These are phyloP conservation scores for Cnemophilus loriae DNA, from an alignment of 2,113 vertebrate genomes.

Conservation along the genomic window DNA sequence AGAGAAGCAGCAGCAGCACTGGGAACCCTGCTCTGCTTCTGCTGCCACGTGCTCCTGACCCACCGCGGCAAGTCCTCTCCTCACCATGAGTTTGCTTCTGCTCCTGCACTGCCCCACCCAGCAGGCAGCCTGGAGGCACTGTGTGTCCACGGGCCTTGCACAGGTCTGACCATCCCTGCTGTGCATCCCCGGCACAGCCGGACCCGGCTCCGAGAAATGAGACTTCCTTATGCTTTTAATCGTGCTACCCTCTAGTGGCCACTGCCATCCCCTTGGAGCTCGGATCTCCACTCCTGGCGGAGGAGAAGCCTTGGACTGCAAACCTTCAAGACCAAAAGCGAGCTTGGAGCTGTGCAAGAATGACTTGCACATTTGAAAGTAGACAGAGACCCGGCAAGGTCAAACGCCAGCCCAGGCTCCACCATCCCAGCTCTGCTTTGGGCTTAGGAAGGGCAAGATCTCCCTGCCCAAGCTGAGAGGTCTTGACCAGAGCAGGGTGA, in stretches of 20 bases:
- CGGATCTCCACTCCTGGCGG: background rate
- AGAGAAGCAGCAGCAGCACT: background rate
- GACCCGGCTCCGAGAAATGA: fast-evolving
- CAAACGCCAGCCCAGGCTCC: background rate
- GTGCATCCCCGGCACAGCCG: background rate
- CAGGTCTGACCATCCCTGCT: background rate
- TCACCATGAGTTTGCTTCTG: background rate
- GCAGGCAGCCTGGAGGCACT: background rate
- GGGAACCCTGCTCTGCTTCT: background rate
- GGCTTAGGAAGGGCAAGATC: background rate
- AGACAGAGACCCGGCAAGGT: background rate
- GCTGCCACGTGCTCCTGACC: background rate
- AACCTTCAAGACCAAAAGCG: background rate
- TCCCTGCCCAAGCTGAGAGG: background rate
- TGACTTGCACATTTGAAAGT: background rate
- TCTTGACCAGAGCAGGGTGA: background rate
- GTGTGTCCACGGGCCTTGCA: background rate
- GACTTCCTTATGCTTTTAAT: slow-evolving; percentile 44
- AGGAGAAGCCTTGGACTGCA: background rate
- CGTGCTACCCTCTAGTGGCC: slow-evolving; percentile 67
- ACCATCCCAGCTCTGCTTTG: background rate
- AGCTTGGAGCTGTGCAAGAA: background rate
- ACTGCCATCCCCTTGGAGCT: background rate
- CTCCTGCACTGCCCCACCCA: background rate
- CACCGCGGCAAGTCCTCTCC: background rate